These are phyloP conservation scores for Heliconius congener DNA, from an alignment of 1,140 invertebrate genomes.

Conservation along the genomic window DNA sequence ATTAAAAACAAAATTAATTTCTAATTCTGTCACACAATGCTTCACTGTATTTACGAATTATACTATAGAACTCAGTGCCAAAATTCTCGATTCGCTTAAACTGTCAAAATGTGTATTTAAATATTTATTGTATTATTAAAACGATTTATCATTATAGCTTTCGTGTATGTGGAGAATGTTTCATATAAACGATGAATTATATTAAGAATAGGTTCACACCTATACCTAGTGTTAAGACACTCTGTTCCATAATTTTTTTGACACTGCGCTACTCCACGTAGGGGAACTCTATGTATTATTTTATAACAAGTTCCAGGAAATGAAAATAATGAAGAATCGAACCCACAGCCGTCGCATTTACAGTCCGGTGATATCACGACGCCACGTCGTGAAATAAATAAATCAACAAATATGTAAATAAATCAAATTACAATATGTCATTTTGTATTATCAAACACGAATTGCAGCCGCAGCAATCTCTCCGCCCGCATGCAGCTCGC, in stretches of 20 bases:
- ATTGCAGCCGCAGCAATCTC: background rate
- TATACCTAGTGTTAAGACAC: no score
- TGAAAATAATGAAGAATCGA: background rate
- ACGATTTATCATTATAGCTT: background rate
- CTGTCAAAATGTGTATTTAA: background rate
- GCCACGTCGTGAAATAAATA: background rate
- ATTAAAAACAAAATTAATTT: conserved; percentile 12
- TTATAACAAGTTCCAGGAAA: background rate
- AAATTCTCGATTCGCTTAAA: conserved; percentile 19
- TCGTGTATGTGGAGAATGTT: background rate
- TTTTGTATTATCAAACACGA: background rate
- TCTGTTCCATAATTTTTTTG: no score
- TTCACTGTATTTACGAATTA: conserved; percentile 24
- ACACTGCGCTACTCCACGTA: no score
- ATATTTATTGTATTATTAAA: conserved; percentile 12
- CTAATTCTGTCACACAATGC: conserved; percentile 30
- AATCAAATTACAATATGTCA: background rate
- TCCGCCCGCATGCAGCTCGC: background rate
- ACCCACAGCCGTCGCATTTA: background rate
- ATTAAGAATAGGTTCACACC: background rate
- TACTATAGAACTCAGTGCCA: conserved; percentile 20
- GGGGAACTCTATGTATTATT: background rate
- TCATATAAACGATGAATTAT: background rate
- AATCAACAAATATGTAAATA: background rate
- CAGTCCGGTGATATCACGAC: no score